Evolutionary conservation across 2,888 invertebrate genomes (phyloP), one percentile per base, ranked within the genome.

Genomic region (Allolobophora icterica): DNA sequence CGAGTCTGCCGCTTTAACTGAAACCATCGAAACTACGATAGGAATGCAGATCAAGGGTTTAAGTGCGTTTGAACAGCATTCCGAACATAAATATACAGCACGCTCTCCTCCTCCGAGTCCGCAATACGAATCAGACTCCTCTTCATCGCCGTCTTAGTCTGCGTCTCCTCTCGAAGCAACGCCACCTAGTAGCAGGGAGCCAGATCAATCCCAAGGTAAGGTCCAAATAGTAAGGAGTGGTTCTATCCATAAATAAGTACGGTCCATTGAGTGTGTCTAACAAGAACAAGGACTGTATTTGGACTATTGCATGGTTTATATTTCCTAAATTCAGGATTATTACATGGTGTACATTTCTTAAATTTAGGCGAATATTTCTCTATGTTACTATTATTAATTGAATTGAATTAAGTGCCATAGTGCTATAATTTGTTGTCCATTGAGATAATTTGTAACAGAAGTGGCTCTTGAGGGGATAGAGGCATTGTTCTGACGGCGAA

Each of bases 11-110:
- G 30, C 71, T 71, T 71, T n/a, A 30, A 71, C 71, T 71, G 71
- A 71, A 71, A 71, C 71, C 71, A n/a, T n/a, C 71, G 71, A 71
- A 71, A 71, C 71, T n/a, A n/a, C 71, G 71, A 71, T 71, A 30
- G 71, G 71, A 30, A 71, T 71, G 71, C 71, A 71, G 71, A 71
- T 71, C 71, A 71, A n/a, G 71, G 71, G n/a, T 71, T 71, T 71
- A 71, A 71, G 30, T 71, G 71, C 71, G n/a, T 71, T 71, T 71
- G n/a, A 71, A 71, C 71, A n/a, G 71, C 71, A 71, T 71, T 71
- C 71, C 71, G 71, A n/a, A 71, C 71, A n/a, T 98, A 97, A 93
- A 99, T 97, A 92, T 99, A 97, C 93, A 98, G 97, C 24, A 98
- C 98, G 96, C 99, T 99, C 94, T 99, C 99, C 94, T 98, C 98